Evolutionary conservation across 2,113 vertebrate genomes (phyloP).

Genomic region (Tachysurus fulvidraco): DNA sequence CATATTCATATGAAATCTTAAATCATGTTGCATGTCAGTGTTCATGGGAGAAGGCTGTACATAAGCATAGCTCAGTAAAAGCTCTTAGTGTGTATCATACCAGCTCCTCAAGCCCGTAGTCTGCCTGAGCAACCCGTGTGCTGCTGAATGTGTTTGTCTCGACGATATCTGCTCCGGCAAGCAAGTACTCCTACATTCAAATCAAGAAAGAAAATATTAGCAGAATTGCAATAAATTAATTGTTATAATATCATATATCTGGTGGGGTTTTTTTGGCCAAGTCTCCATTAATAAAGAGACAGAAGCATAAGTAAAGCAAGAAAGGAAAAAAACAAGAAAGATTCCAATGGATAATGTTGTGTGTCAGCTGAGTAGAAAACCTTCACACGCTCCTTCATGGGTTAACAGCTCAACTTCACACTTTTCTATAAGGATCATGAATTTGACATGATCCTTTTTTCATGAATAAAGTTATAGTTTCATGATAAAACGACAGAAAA

Average conservation of each 20-base stretch:
- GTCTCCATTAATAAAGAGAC: background rate
- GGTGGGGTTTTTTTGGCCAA: background rate
- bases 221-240: background rate
- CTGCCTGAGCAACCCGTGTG: conserved; percentile 87
- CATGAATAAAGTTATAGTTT: too few relatives aligned
- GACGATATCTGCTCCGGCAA: conserved; percentile 91
- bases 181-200: conserved; percentile 83
- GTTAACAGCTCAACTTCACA: background rate
- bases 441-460: too few relatives aligned
- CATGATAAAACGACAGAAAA: background rate
- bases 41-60: background rate
- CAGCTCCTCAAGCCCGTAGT: conserved; percentile 89
- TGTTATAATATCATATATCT: background rate
- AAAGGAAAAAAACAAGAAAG: background rate
- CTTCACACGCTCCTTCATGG: too few relatives aligned
- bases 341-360: too few relatives aligned
- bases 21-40: background rate
- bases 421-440: background rate
- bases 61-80: background rate
- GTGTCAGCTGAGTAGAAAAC: too few relatives aligned
- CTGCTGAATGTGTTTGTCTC: conserved; percentile 98
- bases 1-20: background rate
- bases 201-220: too few relatives aligned
- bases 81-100: conserved; percentile 66
- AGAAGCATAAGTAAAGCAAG: background rate